A percentile compares a stretch with the other conserved stretches of the same genome.
Conservation (phyloP, 2,888 invertebrate genomes). For the Polyommatus icarus region DNA sequence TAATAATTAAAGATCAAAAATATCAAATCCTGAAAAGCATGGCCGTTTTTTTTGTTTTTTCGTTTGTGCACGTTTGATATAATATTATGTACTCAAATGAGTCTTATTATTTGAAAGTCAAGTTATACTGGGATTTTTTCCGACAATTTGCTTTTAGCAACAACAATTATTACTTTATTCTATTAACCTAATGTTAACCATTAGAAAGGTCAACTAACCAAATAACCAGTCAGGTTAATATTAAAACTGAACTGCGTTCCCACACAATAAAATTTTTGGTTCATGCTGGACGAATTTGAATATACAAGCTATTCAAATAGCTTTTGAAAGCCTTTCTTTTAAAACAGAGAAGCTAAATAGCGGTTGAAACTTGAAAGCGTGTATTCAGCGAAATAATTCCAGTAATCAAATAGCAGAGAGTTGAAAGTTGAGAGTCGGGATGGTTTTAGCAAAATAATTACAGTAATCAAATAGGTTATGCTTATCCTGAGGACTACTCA, state of each 20-base stretch:
- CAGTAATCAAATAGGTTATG: neutral
- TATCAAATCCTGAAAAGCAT: too few relatives aligned
- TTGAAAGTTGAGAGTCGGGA: neutral
- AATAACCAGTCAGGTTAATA: neutral
- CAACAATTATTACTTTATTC: too few relatives aligned
- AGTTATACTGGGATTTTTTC: neutral
- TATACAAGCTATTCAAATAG: neutral
- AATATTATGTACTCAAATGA: neutral
- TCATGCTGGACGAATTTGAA: neutral
- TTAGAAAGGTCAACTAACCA: too few relatives aligned
- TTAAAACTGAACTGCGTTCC: neutral
- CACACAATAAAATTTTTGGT: neutral
- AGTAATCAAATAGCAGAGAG: neutral
- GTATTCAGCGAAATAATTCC: neutral
- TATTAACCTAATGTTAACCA: too few relatives aligned
- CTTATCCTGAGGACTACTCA: neutral
- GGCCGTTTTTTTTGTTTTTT: too few relatives aligned
- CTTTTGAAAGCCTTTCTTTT: neutral
- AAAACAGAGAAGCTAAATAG: neutral
- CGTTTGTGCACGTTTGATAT: too few relatives aligned
- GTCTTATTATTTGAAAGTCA: neutral
- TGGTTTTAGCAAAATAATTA: neutral
- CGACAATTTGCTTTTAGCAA: too few relatives aligned
- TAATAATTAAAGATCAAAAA: too few relatives aligned
- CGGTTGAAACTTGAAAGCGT: neutral